Percentiles rank a stretch among this genome's conserved stretches.
These are phyloP conservation scores for Diplogasteroides magnus DNA, from an alignment of 1,140 invertebrate species.

Conservation along the genomic window DNA sequence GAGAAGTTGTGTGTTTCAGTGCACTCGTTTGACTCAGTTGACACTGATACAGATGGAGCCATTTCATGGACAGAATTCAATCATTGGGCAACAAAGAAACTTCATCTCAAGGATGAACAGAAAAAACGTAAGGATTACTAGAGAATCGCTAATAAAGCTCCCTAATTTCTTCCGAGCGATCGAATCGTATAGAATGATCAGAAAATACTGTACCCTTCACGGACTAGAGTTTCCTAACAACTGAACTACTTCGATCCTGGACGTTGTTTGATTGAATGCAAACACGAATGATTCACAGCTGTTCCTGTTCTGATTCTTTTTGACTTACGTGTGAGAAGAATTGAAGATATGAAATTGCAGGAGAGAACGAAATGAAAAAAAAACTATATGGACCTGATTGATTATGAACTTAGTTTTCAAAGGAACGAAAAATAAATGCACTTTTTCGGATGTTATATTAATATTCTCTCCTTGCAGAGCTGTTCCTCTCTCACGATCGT, in stretches of 20 bases:
- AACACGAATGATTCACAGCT: too few species aligned
- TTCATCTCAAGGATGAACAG: slow-evolving; percentile 4
- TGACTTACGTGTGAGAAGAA: too few species aligned
- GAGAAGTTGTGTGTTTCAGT: slow-evolving; percentile 18
- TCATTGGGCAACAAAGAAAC: slow-evolving; percentile 16
- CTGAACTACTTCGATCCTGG: neutral
- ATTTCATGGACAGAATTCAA: slow-evolving; percentile 26
- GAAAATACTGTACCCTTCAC: neutral
- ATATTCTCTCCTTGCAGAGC: slow-evolving; percentile 7
- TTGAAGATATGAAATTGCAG: too few species aligned
- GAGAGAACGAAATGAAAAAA: too few species aligned
- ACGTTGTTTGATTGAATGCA: too few species aligned
- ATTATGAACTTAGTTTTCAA: too few species aligned
- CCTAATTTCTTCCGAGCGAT: too few species aligned
- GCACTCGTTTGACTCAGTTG: slow-evolving; percentile 25
- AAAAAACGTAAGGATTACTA: slow-evolving; percentile 7
- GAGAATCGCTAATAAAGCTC: too few species aligned
- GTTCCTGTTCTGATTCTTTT: too few species aligned
- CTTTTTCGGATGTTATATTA: too few species aligned
- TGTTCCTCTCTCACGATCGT: slow-evolving; percentile 24
- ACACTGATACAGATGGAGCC: slow-evolving; percentile 12
- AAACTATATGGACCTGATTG: too few species aligned
- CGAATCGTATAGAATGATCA: neutral
- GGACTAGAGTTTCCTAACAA: neutral
- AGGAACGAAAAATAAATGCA: too few species aligned